Evolutionary conservation across 2,797 vertebrate genomes (phyloP), one percentile per base, ranked within the genome.

Genomic region (Myoxocephalus aenaeus): DNA sequence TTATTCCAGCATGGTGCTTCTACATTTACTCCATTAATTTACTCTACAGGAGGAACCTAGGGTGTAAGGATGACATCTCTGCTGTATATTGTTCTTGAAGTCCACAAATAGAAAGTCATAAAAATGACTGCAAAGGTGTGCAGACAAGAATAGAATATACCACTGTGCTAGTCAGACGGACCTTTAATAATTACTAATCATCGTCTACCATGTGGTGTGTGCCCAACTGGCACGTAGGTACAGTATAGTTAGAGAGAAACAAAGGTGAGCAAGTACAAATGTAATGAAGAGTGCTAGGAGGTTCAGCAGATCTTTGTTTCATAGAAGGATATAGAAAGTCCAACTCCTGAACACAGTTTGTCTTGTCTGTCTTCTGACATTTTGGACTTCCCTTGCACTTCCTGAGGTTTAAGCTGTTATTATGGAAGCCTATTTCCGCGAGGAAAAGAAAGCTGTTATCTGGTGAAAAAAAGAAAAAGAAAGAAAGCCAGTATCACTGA

Each of bases 131-230:
- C 20, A 53, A 54, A 75, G 25, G 13, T 59, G 12, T 50, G 18
- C 32, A 1, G 7, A 36, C 15, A 65, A 17, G 12, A 77, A 70
- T 34, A 69, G 69, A 53, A 15, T 25, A 50, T 8, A 64, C 42
- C 66, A 68, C 20, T 29, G 20, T 20, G 40, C 17, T 40, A 44
- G 82, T 77, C 32, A 80, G 67, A 57, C 11, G 75, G 79, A 84
- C 82, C 59, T 84, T 87, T 80, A 38, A 32, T 73, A 78, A 81
- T 77, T 62, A 67, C 12, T 29, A 48, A 38, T 40, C 42, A 70
- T 64, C 56, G 4, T 27, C 20, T 53, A 7, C 29, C 9, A 48
- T 40, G 15, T 15, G 15, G 27, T 27, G n/a, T n/a, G n/a, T 18
- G 48, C 13, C 4, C 56, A 65, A 50, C 75, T 53, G 59, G 10